Base-by-base conservation (phyloP, 2,113 vertebrate genomes). In the Toxotes chatareus region DNA sequence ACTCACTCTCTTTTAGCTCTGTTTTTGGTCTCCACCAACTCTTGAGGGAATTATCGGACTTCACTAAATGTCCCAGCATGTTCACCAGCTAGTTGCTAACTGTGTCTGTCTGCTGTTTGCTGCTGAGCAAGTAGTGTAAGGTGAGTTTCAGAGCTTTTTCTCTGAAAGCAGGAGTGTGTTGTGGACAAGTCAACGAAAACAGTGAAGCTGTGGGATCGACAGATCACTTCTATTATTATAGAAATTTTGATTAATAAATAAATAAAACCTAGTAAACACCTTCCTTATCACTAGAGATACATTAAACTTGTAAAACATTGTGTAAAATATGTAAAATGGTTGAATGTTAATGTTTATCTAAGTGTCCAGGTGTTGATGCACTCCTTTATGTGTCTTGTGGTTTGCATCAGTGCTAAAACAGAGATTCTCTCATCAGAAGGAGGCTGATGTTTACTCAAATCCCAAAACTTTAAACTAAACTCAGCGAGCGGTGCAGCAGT, bases 381-480 rank as follows among this genome's bases (percentile, higher is more conserved):
- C 27, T 0, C 12, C 21, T 78, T 31, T 8, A 1, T 32, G 21
- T 23, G 53, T 72, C 21, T 66, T 62, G 46, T 53, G 71, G 40
- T 62, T 64, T 70, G 46, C 4, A 3, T 67, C 8, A 32, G 56
- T 62, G 84, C 76, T 23, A 73, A 32, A 21, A 62, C 9, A 44
- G 12, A 27, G 55, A 46, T 72, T 36, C 27, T 76, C 36, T 51
- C 53, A 59, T 76, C 59, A 42, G 70, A 9, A 83, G 75, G 53
- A 75, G 63, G 51, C 3, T 2, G 4, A 32, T 68, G 61, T 89
- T 79, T 63, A 80, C 60, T 57, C 36, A 67, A 12, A 68, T 36
- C 31, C 21, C 46, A 19, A 55, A 84, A 32, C 65, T 74, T 60
- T 38, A 64, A 57, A 68, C 67, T 80, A 23, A 78, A 80, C 55